Conservation (phyloP, 2,797 vertebrate genomes). For the Mormyrops attenuatus region DNA sequence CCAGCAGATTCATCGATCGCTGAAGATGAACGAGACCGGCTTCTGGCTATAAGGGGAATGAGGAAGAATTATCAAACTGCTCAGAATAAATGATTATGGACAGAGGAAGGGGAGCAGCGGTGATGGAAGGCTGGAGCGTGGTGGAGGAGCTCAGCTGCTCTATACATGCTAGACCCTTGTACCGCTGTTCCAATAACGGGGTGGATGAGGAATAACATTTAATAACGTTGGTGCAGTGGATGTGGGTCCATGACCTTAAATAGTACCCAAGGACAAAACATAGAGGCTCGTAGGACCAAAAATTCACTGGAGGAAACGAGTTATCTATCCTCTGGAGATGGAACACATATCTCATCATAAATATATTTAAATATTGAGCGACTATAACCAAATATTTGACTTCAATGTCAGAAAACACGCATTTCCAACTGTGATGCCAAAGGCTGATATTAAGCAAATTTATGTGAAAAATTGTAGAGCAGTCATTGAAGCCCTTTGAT, state of each 20-base stretch:
- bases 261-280: background rate
- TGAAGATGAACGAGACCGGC: background rate
- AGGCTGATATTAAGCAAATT: background rate
- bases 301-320: background rate
- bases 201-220: background rate
- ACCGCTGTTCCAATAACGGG: background rate
- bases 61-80: background rate
- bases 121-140: background rate
- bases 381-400: background rate
- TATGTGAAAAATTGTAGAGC: background rate
- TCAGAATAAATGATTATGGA: background rate
- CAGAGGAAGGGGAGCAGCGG: background rate
- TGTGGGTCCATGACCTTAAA: background rate
- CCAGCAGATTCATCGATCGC: background rate
- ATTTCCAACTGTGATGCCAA: constrained; percentile 4
- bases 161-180: background rate
- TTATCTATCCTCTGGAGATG: background rate
- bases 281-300: background rate
- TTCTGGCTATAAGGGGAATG: background rate
- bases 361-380: background rate
- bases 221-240: background rate
- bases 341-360: background rate
- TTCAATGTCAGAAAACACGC: background rate
- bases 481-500: background rate
- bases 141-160: background rate